Evolutionary conservation across 2,797 vertebrate species (phyloP).

Genomic region (Epinephelus coioides): DNA sequence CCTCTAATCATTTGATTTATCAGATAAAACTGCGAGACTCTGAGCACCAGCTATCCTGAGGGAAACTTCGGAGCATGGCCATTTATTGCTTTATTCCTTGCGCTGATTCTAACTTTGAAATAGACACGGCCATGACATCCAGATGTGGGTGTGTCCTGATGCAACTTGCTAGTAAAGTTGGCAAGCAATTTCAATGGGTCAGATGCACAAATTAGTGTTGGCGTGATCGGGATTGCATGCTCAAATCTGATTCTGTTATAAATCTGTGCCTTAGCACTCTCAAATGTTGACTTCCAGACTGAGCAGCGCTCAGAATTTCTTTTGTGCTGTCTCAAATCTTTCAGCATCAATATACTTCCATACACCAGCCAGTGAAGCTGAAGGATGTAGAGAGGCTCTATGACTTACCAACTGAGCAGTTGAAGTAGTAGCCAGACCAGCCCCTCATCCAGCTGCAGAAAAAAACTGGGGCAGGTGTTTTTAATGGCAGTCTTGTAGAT

Average conservation of each 20-base stretch:
- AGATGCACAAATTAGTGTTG: background rate
- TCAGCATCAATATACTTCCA: background rate
- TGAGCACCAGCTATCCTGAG: too few species aligned
- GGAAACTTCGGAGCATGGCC: too few species aligned
- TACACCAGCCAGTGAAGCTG: background rate
- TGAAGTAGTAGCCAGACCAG: background rate
- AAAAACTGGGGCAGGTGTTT: slow-evolving; percentile 20
- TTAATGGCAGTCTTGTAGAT: slow-evolving; percentile 2
- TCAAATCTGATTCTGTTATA: background rate
- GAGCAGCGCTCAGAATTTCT: background rate
- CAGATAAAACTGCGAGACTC: too few species aligned
- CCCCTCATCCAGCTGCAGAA: background rate
- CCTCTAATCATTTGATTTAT: too few species aligned
- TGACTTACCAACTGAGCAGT: background rate
- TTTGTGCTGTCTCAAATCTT: background rate
- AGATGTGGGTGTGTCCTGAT: background rate
- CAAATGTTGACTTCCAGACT: background rate
- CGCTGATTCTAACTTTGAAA: background rate
- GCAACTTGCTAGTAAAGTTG: background rate
- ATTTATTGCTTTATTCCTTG: too few species aligned
- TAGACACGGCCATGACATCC: background rate
- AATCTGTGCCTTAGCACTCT: background rate
- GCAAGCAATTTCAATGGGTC: background rate
- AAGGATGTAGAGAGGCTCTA: background rate
- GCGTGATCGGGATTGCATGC: background rate